A percentile compares a stretch with the other conserved stretches of the same genome.
Conservation (phyloP, 2,113 vertebrate genomes). For the Zootoca vivipara region DNA sequence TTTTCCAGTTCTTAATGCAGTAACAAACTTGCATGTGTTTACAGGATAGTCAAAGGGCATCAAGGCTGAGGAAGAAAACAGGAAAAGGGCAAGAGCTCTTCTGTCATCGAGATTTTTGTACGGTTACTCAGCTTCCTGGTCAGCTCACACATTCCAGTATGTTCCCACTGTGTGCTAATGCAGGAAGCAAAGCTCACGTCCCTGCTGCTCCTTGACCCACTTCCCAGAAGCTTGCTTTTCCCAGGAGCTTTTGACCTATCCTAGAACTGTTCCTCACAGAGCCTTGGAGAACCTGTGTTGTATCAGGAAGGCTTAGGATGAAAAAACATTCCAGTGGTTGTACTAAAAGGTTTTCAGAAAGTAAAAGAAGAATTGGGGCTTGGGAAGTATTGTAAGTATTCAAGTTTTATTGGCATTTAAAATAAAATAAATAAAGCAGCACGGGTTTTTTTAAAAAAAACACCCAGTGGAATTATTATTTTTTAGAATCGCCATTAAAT, state of each 20-base stretch:
- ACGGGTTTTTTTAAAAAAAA: neutral
- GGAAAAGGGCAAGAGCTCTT: neutral
- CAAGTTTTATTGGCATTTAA: neutral
- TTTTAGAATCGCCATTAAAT: neutral
- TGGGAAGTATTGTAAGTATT: neutral
- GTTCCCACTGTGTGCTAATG: neutral
- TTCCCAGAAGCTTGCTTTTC: neutral
- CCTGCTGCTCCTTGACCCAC: neutral
- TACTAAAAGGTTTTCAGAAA: neutral
- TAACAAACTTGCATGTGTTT: neutral
- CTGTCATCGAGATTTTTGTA: neutral
- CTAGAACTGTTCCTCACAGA: neutral
- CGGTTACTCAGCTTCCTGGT: constrained; percentile 1
- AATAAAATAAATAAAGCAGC: neutral
- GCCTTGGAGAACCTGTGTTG: too few species aligned
- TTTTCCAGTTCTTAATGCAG: neutral
- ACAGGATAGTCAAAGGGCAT: neutral
- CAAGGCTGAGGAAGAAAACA: neutral
- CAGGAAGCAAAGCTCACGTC: neutral
- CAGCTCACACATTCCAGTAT: neutral
- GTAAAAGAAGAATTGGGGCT: neutral
- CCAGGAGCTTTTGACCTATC: neutral
- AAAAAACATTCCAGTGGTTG: neutral
- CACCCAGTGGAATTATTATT: neutral
- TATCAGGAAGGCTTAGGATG: neutral